Base-by-base conservation (phyloP, 2,797 vertebrate genomes). In the Microctenopoma stevenorrisi region DNA sequence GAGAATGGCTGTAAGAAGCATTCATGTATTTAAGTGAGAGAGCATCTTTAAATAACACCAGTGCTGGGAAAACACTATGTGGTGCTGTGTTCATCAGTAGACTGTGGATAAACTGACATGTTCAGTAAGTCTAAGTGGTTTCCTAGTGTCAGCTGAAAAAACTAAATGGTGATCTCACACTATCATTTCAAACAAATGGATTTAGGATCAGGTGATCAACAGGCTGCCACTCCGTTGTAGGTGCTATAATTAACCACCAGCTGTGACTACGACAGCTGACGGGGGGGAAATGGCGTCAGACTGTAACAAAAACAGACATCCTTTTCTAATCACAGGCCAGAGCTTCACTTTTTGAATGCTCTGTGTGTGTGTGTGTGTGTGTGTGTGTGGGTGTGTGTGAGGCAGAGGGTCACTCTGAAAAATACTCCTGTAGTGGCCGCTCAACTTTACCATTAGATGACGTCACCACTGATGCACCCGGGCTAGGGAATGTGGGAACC, bases 231-330 rank as follows among this genome's bases (percentile, higher is more conserved):
- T 26, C 15, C 48, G 16, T 1, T 9, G 13, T 30, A 48, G 59
- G 58, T 38, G 69, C 82, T 83, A 84, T 81, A 76, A 76, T 84
- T 87, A 70, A 13, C 56, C 10, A 4, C 43, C 2, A 9, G 47
- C 77, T 77, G 68, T n/a, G 68, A 68, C 72, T 56, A 8, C 12
- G 18, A 14, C 48, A 26, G 38, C 43, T 15, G 16, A 18, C 50
- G 1, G 61, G n/a, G 65, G 79, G 85, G 83, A 85, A 81, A 48
- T 73, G 25, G 8, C 11, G 13, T 81, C 73, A 79, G 43, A 52
- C 2, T 6, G 50, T 38, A 46, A 42, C 60, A 78, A 84, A 76
- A 33, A 78, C 26, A 2, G 46, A 73, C 13, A 13, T 77, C 65
- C 46, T 65, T 33, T 37, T 57, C 49, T 54, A 68, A 9, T 22